A percentile compares a stretch with the other conserved stretches of the same genome.
Evolutionary conservation across 2,888 invertebrate species (phyloP).

Genomic region (Philereme transversata): DNA sequence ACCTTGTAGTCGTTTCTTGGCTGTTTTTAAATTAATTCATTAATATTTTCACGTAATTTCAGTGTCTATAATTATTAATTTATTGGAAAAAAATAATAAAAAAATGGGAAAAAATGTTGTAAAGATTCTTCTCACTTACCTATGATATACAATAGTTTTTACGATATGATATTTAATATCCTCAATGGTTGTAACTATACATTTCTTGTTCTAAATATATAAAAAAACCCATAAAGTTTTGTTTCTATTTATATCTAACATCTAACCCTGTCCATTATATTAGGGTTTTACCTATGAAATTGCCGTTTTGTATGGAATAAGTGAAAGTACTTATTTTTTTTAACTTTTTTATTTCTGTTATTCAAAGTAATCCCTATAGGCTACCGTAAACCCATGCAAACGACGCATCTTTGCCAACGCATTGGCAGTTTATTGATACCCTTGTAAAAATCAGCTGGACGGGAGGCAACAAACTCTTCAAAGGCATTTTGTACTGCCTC

Average conservation of each 20-base stretch:
- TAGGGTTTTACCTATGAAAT: too few relatives aligned
- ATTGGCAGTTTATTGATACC: too few relatives aligned
- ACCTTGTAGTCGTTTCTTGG: constrained; percentile 79
- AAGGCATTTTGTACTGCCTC: too few relatives aligned
- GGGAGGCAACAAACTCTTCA: too few relatives aligned
- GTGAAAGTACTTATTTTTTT: too few relatives aligned
- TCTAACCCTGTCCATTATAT: neutral
- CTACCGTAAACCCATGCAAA: too few relatives aligned
- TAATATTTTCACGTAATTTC: constrained; percentile 82
- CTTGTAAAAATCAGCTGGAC: too few relatives aligned
- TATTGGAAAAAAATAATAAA: constrained; percentile 77
- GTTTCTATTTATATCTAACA: constrained; percentile 45
- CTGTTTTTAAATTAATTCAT: constrained; percentile 80
- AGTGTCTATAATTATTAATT: constrained; percentile 83
- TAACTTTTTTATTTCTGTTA: too few relatives aligned
- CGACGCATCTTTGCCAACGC: too few relatives aligned
- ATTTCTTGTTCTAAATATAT: constrained; percentile 85
- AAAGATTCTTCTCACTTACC: constrained; percentile 79
- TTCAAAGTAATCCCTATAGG: too few relatives aligned
- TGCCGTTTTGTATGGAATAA: too few relatives aligned
- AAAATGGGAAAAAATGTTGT: constrained; percentile 70
- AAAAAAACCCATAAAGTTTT: constrained; percentile 64
- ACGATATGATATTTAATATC: constrained; percentile 85
- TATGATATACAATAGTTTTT: constrained; percentile 81
- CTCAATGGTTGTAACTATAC: constrained; percentile 85